These are phyloP conservation scores for Mormyrus lacerda DNA, from an alignment of 2,113 vertebrate genomes.

Conservation along the genomic window DNA sequence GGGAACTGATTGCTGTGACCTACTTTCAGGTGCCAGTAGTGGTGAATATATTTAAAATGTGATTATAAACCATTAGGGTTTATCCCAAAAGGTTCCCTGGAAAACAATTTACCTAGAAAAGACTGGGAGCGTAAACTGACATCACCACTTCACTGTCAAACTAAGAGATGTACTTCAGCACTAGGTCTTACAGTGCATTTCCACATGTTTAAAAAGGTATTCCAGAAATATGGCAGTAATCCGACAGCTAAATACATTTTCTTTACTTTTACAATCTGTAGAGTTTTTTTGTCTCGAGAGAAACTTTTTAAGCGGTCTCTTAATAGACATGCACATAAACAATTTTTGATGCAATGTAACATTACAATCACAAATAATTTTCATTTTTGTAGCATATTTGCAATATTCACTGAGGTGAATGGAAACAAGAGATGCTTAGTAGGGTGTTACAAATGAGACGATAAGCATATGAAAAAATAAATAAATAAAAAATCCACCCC, in stretches of 20 bases:
- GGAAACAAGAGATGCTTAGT: background rate
- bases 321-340: background rate
- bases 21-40: background rate
- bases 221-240: background rate
- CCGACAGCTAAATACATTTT: background rate
- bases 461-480: background rate
- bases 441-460: background rate
- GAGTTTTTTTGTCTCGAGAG: background rate
- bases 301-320: background rate
- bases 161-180: background rate
- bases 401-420: background rate
- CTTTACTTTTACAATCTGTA: background rate
- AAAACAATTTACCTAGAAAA: background rate
- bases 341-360: background rate
- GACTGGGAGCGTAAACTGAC: background rate
- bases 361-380: background rate
- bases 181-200: background rate
- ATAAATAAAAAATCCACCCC: background rate
- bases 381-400: background rate
- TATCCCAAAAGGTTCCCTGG: background rate
- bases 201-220: background rate
- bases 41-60: background rate
- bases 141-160: background rate
- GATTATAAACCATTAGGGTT: background rate
- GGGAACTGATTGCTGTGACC: background rate